phyloP scores from a whole-genome alignment of 2,888 invertebrate genomes.

The Argyresthia goedartella region DNA sequence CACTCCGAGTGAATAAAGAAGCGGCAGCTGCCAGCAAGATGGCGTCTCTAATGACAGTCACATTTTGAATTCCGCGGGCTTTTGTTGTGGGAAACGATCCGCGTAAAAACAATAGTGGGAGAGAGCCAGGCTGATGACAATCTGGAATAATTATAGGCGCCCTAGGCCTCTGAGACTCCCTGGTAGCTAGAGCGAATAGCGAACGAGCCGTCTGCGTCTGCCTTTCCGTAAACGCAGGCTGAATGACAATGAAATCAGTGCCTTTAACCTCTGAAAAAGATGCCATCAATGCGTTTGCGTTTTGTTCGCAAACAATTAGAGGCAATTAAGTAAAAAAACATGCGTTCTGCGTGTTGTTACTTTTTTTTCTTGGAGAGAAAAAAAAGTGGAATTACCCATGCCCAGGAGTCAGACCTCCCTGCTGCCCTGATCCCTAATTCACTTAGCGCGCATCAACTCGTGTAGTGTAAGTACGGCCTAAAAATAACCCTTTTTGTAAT shows the following conservation, averaged over 20 bases:
- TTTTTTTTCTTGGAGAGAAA: too few species aligned
- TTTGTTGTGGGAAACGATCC: slow-evolving; percentile 9
- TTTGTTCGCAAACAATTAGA: background rate
- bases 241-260: slow-evolving; percentile 1
- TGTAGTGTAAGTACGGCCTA: too few species aligned
- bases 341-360: too few species aligned
- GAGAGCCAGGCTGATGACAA: slow-evolving; percentile 11
- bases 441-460: too few species aligned
- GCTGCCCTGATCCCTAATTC: too few species aligned
- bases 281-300: background rate
- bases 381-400: too few species aligned
- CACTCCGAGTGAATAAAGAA: background rate
- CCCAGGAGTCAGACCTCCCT: too few species aligned
- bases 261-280: background rate
- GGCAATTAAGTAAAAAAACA: background rate
- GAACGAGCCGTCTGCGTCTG: background rate
- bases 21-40: background rate
- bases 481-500: too few species aligned
- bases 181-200: background rate
- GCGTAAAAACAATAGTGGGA: slow-evolving; percentile 13
- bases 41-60: slow-evolving; percentile 2
- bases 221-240: slow-evolving; percentile 1
- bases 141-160: slow-evolving; percentile 4
- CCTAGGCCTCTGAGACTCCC: background rate
- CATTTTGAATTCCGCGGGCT: slow-evolving; percentile 4